A percentile compares a stretch with the other conserved stretches of the same genome.
These are phyloP conservation scores for Diorhabda elongata DNA, from an alignment of 1,140 invertebrate species.

Conservation along the genomic window DNA sequence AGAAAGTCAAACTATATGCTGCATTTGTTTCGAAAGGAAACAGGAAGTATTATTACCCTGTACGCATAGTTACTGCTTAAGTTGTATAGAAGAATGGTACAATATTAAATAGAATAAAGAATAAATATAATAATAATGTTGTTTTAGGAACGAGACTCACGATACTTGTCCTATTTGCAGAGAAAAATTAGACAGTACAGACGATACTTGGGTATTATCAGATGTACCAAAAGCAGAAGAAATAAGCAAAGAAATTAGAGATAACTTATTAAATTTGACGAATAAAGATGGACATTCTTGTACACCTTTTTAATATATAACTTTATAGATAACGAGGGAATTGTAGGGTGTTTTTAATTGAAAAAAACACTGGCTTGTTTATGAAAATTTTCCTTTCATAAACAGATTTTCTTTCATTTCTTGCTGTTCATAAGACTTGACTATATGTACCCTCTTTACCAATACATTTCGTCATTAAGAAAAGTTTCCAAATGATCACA, in stretches of 20 bases:
- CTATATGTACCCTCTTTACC: no score
- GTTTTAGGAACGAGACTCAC: constrained; percentile 59
- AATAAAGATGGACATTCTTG: constrained; percentile 31
- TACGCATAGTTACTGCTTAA: constrained; percentile 62
- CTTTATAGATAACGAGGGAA: no score
- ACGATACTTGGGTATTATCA: constrained; percentile 65
- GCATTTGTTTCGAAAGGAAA: constrained; percentile 66
- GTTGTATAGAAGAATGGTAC: constrained; percentile 66
- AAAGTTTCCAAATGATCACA: no score
- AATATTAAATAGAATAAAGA: constrained; percentile 5
- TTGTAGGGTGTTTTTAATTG: no score
- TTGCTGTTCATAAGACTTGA: no score
- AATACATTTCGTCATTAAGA: no score
- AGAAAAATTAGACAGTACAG: constrained; percentile 56
- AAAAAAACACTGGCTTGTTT: no score
- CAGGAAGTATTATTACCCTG: constrained; percentile 65
- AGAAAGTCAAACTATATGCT: constrained; percentile 55
- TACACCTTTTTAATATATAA: constrained; percentile 30
- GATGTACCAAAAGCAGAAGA: constrained; percentile 60
- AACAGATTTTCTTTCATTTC: no score
- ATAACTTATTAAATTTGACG: constrained; percentile 39
- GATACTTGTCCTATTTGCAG: constrained; percentile 67
- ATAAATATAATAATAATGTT: constrained; percentile 5
- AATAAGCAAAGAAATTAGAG: constrained; percentile 56
- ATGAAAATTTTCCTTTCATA: no score